Conservation (phyloP, 2,888 invertebrate species). For the Orthosia incerta region DNA sequence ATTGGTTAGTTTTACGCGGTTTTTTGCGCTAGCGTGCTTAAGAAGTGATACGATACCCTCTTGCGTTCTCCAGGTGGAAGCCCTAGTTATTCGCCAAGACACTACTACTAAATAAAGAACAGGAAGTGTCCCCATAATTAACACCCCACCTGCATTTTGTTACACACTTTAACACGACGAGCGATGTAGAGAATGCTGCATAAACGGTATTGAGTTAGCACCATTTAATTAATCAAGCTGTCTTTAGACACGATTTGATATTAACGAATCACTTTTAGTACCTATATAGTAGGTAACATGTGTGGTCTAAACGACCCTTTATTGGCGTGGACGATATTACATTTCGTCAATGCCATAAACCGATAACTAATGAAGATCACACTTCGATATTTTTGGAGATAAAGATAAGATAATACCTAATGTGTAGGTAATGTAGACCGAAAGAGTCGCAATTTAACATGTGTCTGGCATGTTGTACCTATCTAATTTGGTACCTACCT, state of each 20-base stretch:
- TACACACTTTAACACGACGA: slow-evolving; percentile 29
- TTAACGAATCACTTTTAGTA: not conserved
- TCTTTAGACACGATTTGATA: slow-evolving; percentile 12
- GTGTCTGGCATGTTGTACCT: not conserved
- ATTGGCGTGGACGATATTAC: not conserved
- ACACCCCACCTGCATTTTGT: slow-evolving; percentile 45
- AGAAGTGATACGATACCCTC: not conserved
- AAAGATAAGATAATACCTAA: not conserved
- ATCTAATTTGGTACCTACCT: not conserved
- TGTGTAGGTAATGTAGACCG: not conserved
- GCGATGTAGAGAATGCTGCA: slow-evolving; percentile 35
- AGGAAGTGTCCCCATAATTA: slow-evolving; percentile 22
- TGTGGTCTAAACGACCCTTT: not conserved
- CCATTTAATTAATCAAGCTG: not conserved
- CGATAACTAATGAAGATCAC: not conserved
- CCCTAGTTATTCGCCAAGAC: not conserved
- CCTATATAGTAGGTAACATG: not conserved
- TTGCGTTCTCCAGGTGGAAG: not conserved
- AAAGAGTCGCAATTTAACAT: not conserved
- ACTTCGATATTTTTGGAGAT: not conserved
- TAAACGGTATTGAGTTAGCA: slow-evolving; percentile 17
- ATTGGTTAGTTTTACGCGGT: not conserved
- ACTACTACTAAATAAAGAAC: not conserved
- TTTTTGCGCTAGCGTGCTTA: not conserved
- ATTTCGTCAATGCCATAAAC: not conserved